These are phyloP conservation scores for Watsonalla cultraria DNA, from an alignment of 2,888 invertebrate genomes.

Conservation along the genomic window DNA sequence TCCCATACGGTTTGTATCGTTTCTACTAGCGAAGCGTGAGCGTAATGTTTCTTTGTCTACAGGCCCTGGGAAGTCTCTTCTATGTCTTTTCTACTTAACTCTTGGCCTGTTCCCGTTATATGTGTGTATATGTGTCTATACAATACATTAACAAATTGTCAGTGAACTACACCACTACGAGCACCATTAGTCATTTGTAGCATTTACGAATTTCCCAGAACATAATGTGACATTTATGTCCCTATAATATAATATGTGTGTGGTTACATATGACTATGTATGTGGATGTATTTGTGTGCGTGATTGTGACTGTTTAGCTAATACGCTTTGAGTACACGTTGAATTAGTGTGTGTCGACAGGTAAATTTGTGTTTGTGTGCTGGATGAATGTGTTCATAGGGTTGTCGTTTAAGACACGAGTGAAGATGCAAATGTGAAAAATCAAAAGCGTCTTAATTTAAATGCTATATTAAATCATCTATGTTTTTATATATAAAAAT, in stretches of 20 bases:
- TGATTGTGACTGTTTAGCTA: conserved; percentile 29
- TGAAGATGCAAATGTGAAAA: no score
- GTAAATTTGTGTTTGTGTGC: conserved; percentile 28
- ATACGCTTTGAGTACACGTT: conserved; percentile 19
- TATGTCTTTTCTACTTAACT: no score
- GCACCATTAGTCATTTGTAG: conserved; percentile 15
- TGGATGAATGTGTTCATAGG: conserved; percentile 27
- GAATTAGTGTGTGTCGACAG: conserved; percentile 29
- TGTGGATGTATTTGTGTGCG: conserved; percentile 7
- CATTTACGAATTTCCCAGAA: conserved; percentile 24
- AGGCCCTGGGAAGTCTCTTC: no score
- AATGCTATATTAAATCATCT: no score
- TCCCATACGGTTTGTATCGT: no score
- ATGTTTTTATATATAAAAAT: no score
- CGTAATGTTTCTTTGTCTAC: no score
- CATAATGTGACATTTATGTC: conserved; percentile 25
- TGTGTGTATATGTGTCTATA: no score
- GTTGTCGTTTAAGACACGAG: conserved; percentile 15
- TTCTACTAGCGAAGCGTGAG: no score
- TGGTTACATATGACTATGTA: conserved; percentile 16
- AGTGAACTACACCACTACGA: background rate
- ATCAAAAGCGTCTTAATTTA: no score
- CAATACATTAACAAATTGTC: no score
- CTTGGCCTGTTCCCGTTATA: no score
- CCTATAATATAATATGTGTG: conserved; percentile 15